Evolutionary conservation across 92 coral and sea anemone genomes (phyloP).

Genomic region (Galaxea fascicularis): DNA sequence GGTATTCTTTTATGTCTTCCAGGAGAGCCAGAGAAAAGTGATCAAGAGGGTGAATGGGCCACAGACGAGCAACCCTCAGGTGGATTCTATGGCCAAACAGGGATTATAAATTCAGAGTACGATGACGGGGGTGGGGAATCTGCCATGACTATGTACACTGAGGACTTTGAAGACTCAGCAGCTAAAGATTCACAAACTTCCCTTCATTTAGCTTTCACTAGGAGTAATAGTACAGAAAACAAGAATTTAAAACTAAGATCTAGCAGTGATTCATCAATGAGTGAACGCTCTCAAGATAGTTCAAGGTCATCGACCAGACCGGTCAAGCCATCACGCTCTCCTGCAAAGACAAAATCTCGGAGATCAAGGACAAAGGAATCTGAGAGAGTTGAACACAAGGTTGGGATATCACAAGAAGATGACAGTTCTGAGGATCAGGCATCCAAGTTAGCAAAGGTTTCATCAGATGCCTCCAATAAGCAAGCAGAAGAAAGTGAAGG

Average conservation of each 20-base stretch:
- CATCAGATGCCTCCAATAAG: slow-evolving; percentile 2
- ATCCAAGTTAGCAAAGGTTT: background rate
- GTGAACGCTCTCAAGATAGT: slow-evolving; percentile 20
- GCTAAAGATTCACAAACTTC: slow-evolving; percentile 36
- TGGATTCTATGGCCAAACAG: slow-evolving; percentile 64
- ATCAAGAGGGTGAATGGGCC: slow-evolving; percentile 43
- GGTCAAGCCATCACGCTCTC: slow-evolving; percentile 26
- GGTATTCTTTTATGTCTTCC: background rate
- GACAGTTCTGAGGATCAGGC: background rate
- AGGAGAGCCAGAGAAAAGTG: slow-evolving; percentile 61
- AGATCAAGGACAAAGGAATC: background rate
- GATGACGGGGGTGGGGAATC: slow-evolving; percentile 33
- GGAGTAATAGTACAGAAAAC: slow-evolving; percentile 18
- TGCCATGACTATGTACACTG: slow-evolving; percentile 70
- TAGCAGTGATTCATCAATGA: background rate
- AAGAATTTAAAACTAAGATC: slow-evolving; percentile 17
- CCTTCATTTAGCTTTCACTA: slow-evolving; percentile 26
- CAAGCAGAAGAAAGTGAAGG: slow-evolving; percentile 15
- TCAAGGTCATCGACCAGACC: slow-evolving; percentile 21
- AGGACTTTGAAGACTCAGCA: slow-evolving; percentile 69
- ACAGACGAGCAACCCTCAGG: slow-evolving; percentile 8
- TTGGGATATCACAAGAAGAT: slow-evolving; percentile 4
- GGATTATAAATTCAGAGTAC: slow-evolving; percentile 46
- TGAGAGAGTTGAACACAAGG: slow-evolving; percentile 2
- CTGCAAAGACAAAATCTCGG: slow-evolving; percentile 31